These are phyloP conservation scores for Calyptommatus sinebrachiatus DNA, from an alignment of 2,113 vertebrate species.

Conservation along the genomic window DNA sequence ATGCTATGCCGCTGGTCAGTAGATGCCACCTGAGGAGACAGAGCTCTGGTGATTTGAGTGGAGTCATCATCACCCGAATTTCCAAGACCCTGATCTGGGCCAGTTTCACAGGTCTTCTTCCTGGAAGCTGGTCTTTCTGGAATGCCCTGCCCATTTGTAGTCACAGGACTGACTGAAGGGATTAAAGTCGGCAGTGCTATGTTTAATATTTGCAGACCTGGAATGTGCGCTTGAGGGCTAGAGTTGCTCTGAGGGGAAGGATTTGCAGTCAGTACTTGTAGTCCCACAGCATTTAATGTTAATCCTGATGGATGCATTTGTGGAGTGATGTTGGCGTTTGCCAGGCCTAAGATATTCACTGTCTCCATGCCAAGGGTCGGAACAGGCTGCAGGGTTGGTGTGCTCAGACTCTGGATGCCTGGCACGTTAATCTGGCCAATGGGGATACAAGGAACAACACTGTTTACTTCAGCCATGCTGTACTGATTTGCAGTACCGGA, in stretches of 20 bases:
- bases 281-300: slow-evolving; percentile 84
- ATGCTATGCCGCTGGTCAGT: slow-evolving; percentile 31
- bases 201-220: slow-evolving; percentile 90
- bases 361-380: slow-evolving; percentile 82
- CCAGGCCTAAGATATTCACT: slow-evolving; percentile 84
- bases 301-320: slow-evolving; percentile 82
- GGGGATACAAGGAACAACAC: slow-evolving; percentile 86
- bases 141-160: slow-evolving; percentile 67
- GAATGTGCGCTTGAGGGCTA: slow-evolving; percentile 76
- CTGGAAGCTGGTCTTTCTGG: slow-evolving; percentile 49
- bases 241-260: slow-evolving; percentile 74
- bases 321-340: slow-evolving; percentile 72
- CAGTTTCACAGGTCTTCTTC: slow-evolving; percentile 34
- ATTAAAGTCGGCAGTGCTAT: slow-evolving; percentile 88
- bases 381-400: slow-evolving; percentile 69
- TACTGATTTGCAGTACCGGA: slow-evolving; percentile 42
- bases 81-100: slow-evolving; percentile 10
- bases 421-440: slow-evolving; percentile 81
- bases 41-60: not conserved
- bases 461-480: slow-evolving; percentile 79
- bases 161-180: slow-evolving; percentile 78
- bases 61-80: not conserved
- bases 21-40: slow-evolving; percentile 58
- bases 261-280: slow-evolving; percentile 85
- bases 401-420: slow-evolving; percentile 75